Base-by-base conservation (phyloP, 2,888 invertebrate species). In the Stenodera caucasica region DNA sequence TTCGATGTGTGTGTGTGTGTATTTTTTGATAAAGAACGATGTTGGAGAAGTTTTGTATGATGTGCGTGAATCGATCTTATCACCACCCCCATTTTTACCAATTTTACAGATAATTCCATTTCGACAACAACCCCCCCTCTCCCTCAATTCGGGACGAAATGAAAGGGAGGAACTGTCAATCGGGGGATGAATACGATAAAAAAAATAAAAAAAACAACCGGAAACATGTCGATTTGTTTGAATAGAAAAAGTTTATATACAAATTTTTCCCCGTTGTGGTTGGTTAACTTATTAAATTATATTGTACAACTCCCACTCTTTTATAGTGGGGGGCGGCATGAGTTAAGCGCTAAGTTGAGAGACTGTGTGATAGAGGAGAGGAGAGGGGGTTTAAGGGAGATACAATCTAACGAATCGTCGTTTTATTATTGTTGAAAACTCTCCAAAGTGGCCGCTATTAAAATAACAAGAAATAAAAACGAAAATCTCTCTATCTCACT, bases 31-130 rank as follows among this genome's bases (percentile, higher is more conserved):
- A 26, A 26, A 7, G 26, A 7, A 26, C 26, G 26, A 26, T 59
- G 62, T 64, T n/a, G 54, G 62, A 26, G 26, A 26, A 26, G 26
- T 26, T 26, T 26, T 7, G 26, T 26, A 7, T 26, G 18, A 21
- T 45, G 45, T 45, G 45, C 45, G 45, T 45, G 45, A 45, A 21
- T 45, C 45, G 45, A 45, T 45, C 45, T 45, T 45, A 45, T 45
- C 45, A 12, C 18, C 18, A 0, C 11, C 45, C 11, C 21, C 21
- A 21, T 45, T 45, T 45, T 45, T 45, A 3, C 15, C 18, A 18
- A 11, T 45, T 21, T 45, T 45, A 21, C 40, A 45, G 45, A 45
- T 21, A 45, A 40, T 40, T 40, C 21, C 21, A 40, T 40, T 40
- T 40, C 11, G 11, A 11, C 14, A 45, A 21, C 45, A 45, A 45